Base-by-base conservation (phyloP, 2,888 invertebrate species). In the Athrips mouffetella region DNA sequence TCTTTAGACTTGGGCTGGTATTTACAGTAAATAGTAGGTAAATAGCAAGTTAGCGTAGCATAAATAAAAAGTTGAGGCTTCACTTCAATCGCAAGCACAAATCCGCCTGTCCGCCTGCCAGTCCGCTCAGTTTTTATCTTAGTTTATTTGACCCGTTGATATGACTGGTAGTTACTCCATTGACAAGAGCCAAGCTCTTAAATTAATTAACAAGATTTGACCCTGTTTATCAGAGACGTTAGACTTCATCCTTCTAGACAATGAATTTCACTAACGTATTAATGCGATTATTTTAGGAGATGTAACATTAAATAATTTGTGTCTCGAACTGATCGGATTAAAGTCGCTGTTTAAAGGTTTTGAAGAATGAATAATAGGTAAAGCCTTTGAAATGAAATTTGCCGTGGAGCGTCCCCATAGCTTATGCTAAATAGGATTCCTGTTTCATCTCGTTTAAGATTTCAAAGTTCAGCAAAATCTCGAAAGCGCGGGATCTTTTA, bases 391-490 rank as follows among this genome's bases (percentile, higher is more conserved):
- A 65, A 68, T 65, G 51, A 68, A 63, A 67, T 70, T 69, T 66
- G 59, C 62, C 62, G 55, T 62, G 48, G 53, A 37, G 46, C 47
- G 33, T 41, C 50, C 58, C 57, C 58, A 58, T 55, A 73, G 72
- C 70, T 78, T 77, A 78, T 76, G 76, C 66, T 73, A 77, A 80
- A 65, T 63, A 70, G 71, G 70, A 73, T 71, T 69, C 63, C 66
- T 60, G 68, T 74, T 74, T 77, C 72, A 76, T 78, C 67, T 76
- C 66, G 64, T 67, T 71, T 70, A 62, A 67, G 72, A 80, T 76
- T 70, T 76, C 64, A 73, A 69, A 63, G 66, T 53, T 65, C 58
- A 58, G 15, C 33, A 63, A 59, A 52, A 60, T 60, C 59, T 68
- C 52, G 59, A 53, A 54, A 55, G 50, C 56, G 58, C 52, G 60